Evolutionary conservation across 1,140 invertebrate genomes (phyloP).

Genomic region (Macrosteles quadrilineatus): DNA sequence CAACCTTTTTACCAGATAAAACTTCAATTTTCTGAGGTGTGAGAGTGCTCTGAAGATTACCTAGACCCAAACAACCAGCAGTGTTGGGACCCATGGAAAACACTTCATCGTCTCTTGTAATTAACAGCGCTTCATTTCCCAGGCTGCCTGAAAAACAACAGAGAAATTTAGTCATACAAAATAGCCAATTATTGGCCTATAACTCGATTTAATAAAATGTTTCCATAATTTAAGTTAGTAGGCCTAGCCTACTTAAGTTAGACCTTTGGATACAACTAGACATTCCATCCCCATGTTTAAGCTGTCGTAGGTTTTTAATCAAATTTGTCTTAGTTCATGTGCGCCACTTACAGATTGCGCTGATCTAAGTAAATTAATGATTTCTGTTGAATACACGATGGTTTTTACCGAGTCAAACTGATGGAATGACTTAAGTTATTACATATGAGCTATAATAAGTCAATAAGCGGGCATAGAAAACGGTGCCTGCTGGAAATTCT

Average conservation of each 20-base stretch:
- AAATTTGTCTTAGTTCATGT: too few species aligned
- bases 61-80: constrained; percentile 62
- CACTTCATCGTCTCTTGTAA: constrained; percentile 63
- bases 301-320: neutral
- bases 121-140: constrained; percentile 65
- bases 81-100: constrained; percentile 63
- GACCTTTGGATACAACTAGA: too few species aligned
- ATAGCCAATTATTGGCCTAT: neutral
- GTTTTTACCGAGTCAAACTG: too few species aligned
- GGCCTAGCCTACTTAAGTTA: neutral
- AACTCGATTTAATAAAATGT: neutral
- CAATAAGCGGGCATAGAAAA: too few species aligned
- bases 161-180: constrained; percentile 23
- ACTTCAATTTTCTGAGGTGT: constrained; percentile 60
- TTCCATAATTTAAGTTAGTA: neutral
- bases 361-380: neutral
- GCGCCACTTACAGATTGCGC: neutral
- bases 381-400: too few species aligned
- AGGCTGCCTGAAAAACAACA: constrained; percentile 50
- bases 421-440: too few species aligned
- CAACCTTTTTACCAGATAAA: constrained; percentile 61
- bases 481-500: too few species aligned
- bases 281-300: neutral
- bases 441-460: too few species aligned
- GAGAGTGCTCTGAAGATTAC: constrained; percentile 58